Percentiles rank a stretch among this genome's conserved stretches.
phyloP scores from a whole-genome alignment of 2,888 invertebrate species.

The Ariolimax columbianus region DNA sequence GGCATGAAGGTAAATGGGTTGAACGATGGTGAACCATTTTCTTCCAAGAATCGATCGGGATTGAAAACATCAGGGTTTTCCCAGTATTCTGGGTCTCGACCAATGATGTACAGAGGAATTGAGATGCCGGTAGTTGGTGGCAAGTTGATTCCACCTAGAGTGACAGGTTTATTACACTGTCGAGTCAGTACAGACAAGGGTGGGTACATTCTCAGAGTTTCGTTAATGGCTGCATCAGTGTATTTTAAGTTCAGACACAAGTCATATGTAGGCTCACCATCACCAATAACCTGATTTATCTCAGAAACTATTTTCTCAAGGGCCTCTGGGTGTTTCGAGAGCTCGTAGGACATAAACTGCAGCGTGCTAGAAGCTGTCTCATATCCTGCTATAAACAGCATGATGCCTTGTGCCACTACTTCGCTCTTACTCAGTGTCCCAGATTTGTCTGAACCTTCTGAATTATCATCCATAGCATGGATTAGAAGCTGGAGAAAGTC shows the following conservation, averaged over 20 bases:
- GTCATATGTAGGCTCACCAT: conserved; percentile 26
- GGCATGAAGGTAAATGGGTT: conserved; percentile 31
- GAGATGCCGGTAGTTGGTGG: conserved; percentile 8
- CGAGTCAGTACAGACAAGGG: conserved; percentile 34
- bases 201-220: conserved; percentile 43
- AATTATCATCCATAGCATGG: conserved; percentile 37
- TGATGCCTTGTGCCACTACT: conserved; percentile 49
- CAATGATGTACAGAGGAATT: conserved; percentile 27
- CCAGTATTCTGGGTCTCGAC: conserved; percentile 43
- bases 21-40: neutral
- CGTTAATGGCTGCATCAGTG: conserved; percentile 32
- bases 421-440: conserved; percentile 44
- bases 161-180: neutral
- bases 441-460: neutral
- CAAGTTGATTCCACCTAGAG: conserved; percentile 24
- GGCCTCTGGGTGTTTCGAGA: conserved; percentile 16
- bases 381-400: conserved; percentile 52
- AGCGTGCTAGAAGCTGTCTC: conserved; percentile 53
- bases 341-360: conserved; percentile 51
- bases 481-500: conserved; percentile 54
- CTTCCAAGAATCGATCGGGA: conserved; percentile 35
- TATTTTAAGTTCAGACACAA: conserved; percentile 32
- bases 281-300: conserved; percentile 19
- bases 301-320: conserved; percentile 26
- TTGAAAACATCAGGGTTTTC: conserved; percentile 33